Base-by-base conservation (phyloP, 2,888 invertebrate species). In the Cetonia aurata region DNA sequence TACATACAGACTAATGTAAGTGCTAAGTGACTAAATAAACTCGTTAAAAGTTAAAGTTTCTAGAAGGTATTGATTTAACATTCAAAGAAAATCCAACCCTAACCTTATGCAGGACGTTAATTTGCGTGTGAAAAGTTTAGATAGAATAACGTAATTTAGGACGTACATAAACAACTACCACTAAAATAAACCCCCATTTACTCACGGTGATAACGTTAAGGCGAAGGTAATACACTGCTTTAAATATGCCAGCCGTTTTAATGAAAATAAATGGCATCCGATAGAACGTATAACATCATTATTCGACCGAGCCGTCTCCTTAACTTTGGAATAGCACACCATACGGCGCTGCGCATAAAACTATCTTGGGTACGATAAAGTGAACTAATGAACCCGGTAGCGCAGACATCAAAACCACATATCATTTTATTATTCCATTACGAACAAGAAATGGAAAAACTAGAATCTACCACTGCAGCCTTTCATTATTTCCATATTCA, bases 371-470 rank as follows among this genome's bases (percentile, higher is more conserved):
- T 48, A 8, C 62, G 15, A 62, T 48, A 48, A 62, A 62, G 1
- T 62, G 33, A 15, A 62, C 48, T 33, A 48, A 48, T 33, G 62
- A 60, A 62, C 46, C 31, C 46, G 3, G 13, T 17, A 56, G n/a
- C 37, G 19, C 41, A 3, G 41, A 48, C 17, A 48, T 50, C 48
- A 31, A 33, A 48, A 25, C 13, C 46, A 42, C 42, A 17, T 46
- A 48, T 37, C 33, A 48, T 17, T 48, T 15, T 42, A 48, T 31
- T 48, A 48, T 13, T 48, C 31, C 31, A 42, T 48, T 62, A 31
- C 6, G 10, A 62, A 33, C n/a, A 31, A 48, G 6, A 33, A 62
- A 31, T 44, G 44, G 55, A 56, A 37, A 37, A 56, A 41, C 56
- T 41, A 56, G 41, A 13, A 37, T 41, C 17, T 15, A 56, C 37